Conservation (phyloP, 2,888 invertebrate species). For the Pristionchus fissidentatus region DNA sequence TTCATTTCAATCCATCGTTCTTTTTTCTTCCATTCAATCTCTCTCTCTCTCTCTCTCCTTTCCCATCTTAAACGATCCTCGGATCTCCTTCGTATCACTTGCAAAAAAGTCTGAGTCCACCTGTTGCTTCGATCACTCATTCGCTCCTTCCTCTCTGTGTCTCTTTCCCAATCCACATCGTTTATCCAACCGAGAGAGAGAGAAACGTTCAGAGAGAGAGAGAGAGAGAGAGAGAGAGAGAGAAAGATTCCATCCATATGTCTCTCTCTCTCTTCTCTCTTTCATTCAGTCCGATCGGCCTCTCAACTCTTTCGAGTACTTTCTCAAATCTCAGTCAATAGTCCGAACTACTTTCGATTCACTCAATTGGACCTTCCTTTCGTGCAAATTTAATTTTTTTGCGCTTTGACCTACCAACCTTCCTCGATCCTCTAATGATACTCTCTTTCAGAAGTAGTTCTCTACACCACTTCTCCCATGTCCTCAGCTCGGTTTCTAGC, state of each 20-base stretch:
- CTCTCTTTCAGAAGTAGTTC: not conserved
- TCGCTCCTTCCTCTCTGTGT: not conserved
- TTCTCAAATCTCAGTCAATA: not conserved
- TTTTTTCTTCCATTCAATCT: not conserved
- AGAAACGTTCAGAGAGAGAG: too few species aligned
- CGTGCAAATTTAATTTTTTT: too few species aligned
- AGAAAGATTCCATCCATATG: too few species aligned
- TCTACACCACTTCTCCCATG: not conserved
- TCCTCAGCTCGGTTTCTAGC: slow-evolving; percentile 43
- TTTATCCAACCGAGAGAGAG: too few species aligned
- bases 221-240: too few species aligned
- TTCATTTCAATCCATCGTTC: not conserved
- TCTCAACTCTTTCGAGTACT: not conserved
- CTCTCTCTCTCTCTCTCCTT: not conserved
- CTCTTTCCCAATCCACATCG: not conserved
- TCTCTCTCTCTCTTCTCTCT: slow-evolving; percentile 23
- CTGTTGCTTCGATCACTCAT: not conserved
- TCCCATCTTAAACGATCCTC: not conserved
- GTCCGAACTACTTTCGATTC: too few species aligned
- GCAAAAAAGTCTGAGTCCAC: too few species aligned
- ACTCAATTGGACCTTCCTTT: too few species aligned
- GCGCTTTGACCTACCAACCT: not conserved
- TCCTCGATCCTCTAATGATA: not conserved
- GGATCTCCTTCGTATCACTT: too few species aligned
- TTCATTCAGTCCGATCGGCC: not conserved